Evolutionary conservation across 1,140 invertebrate species (phyloP), one percentile per base, ranked within the genome.

Genomic region (Panonychus citri): DNA sequence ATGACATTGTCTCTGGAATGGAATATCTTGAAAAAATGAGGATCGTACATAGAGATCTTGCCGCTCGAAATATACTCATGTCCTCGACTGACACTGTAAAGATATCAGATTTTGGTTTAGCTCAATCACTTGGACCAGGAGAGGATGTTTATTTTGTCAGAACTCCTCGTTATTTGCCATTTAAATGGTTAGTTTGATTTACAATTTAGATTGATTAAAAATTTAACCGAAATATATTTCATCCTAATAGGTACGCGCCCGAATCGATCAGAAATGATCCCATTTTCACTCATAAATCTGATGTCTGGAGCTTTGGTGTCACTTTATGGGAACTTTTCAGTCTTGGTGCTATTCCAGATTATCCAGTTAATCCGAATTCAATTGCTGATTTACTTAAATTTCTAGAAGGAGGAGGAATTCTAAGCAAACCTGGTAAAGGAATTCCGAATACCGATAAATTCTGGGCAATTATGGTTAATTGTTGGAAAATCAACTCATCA

Each of bases 71-170:
- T 71, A 85, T 98, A 10, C 75, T 99, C 1, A 87, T 99, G 2
- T 82, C 84, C 57, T 85, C 90, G 63, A 81, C 91, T 65, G 85
- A 83, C 66, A 51, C 55, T 2, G 59, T 60, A 15, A 99, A 99
- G 73, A 95, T 99, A 63, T 91, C 91, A 0, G 94, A 97, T 70
- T 98, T 98, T 71, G 94, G 94, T 3, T 73, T 98, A n/a, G 90
- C 93, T 0, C 71, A 86, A 52, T 85, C 90, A 67, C 77, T 91
- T 0, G 76, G 77, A 2, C 77, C 77, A 1, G 83, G 81, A 43
- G 82, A 86, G 12, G 25, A 26, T n/a, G 15, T n/a, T 12, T 51
- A 51, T 30, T n/a, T 28, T 17, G 43, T 55, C 21, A 25, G 27
- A 40, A 42, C 39, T n/a, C 21, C 79, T 79, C 43, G 79, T 3